Conservation (phyloP, 2,888 invertebrate genomes). For the Dryococelus australis region DNA sequence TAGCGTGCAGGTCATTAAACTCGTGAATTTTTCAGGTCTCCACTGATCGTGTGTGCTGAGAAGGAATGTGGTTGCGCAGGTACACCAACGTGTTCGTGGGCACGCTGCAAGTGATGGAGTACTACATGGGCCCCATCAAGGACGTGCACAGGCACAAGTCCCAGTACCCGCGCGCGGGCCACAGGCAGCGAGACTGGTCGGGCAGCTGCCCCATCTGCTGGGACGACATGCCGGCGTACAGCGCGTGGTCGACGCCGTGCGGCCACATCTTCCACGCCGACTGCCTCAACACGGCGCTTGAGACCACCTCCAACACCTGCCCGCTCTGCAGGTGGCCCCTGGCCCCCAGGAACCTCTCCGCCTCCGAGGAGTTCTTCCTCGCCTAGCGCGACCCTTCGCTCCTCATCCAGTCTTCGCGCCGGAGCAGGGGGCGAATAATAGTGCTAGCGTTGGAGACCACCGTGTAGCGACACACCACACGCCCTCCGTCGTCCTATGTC, state of each 20-base stretch:
- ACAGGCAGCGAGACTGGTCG: constrained; percentile 16
- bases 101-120: neutral
- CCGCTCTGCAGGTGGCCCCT: constrained; percentile 18
- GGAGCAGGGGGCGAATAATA: too few relatives aligned
- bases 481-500: too few relatives aligned
- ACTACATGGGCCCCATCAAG: neutral
- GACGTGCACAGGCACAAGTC: constrained; percentile 12
- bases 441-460: too few relatives aligned
- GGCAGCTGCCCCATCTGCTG: constrained; percentile 22
- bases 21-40: too few relatives aligned
- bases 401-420: too few relatives aligned
- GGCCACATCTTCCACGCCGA: constrained; percentile 24
- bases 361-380: neutral
- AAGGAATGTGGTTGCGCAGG: neutral
- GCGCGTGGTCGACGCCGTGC: constrained; percentile 3
- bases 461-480: too few relatives aligned
- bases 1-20: too few relatives aligned
- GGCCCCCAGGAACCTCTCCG: neutral
- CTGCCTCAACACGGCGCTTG: neutral
- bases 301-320: constrained; percentile 16
- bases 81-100: constrained; percentile 26
- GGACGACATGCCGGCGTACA: constrained; percentile 18
- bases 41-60: too few relatives aligned
- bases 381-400: neutral
- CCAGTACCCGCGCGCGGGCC: neutral